Conservation (phyloP, 2,113 vertebrate genomes). For the Cervus canadensis region DNA sequence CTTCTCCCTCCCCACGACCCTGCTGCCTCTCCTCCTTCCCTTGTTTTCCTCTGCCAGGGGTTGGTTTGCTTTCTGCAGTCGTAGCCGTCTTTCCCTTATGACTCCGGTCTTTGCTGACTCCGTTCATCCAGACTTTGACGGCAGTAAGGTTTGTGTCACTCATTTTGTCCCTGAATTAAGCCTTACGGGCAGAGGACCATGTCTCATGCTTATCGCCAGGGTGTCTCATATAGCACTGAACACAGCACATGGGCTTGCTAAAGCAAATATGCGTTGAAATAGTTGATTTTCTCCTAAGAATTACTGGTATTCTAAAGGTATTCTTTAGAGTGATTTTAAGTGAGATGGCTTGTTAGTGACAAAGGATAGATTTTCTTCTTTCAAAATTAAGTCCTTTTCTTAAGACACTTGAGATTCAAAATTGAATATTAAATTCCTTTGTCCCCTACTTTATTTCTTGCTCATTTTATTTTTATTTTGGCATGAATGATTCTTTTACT, state of each 20-base stretch:
- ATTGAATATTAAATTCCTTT: slow-evolving; percentile 1
- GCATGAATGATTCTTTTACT: neutral
- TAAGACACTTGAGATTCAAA: slow-evolving; percentile 23
- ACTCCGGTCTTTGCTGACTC: neutral
- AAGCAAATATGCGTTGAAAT: neutral
- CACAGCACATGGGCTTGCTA: neutral
- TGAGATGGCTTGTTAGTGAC: neutral
- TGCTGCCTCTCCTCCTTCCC: neutral
- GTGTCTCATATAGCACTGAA: neutral
- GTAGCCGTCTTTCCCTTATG: neutral
- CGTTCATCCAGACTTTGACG: neutral
- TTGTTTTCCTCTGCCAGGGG: neutral
- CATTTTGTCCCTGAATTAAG: neutral
- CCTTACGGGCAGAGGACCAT: neutral
- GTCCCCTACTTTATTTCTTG: neutral
- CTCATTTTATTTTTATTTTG: slow-evolving; percentile 34
- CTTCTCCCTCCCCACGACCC: neutral
- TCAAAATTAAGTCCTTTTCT: slow-evolving; percentile 24
- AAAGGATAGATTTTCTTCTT: neutral
- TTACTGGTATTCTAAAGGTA: neutral
- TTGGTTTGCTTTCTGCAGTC: neutral
- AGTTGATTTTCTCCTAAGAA: slow-evolving; percentile 3
- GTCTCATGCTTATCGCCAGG: neutral
- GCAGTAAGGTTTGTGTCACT: neutral
- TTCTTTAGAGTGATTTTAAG: neutral